Conservation (phyloP, 2,797 vertebrate genomes). For the Clarias laeviceps region DNA sequence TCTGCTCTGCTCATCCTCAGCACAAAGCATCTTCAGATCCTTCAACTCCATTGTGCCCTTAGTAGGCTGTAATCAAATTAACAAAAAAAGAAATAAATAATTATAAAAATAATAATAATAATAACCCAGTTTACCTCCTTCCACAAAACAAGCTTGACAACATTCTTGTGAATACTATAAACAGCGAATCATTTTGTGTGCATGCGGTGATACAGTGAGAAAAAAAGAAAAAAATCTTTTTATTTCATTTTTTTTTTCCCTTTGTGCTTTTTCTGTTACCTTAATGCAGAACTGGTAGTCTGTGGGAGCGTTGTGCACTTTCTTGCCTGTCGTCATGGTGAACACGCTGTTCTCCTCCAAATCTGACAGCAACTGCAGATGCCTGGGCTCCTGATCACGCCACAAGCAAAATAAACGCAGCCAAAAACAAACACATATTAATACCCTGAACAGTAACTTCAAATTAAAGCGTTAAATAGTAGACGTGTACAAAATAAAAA, state of each 20-base stretch:
- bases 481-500: background rate
- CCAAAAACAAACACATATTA: background rate
- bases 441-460: background rate
- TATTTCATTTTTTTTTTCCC: too few relatives aligned
- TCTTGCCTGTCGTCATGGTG: constrained; percentile 84
- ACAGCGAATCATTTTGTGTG: background rate
- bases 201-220: background rate
- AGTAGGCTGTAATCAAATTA: constrained; percentile 80
- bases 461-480: background rate
- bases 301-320: constrained; percentile 87
- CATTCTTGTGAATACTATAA: background rate
- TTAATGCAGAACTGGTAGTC: constrained; percentile 97
- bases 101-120: constrained; percentile 1
- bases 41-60: constrained; percentile 88
- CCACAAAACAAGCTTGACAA: background rate
- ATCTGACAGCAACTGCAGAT: constrained; percentile 91
- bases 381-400: constrained; percentile 87
- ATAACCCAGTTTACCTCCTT: background rate
- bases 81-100: constrained; percentile 4
- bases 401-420: constrained; percentile 8
- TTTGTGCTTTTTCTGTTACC: constrained; percentile 71
- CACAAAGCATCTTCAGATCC: constrained; percentile 92
- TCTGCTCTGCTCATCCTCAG: constrained; percentile 92
- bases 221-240: background rate
- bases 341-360: constrained; percentile 92